Percentiles rank a stretch among this genome's conserved stretches.
phyloP scores from a whole-genome alignment of 1,140 invertebrate genomes.

The Apolygus lucorum region DNA sequence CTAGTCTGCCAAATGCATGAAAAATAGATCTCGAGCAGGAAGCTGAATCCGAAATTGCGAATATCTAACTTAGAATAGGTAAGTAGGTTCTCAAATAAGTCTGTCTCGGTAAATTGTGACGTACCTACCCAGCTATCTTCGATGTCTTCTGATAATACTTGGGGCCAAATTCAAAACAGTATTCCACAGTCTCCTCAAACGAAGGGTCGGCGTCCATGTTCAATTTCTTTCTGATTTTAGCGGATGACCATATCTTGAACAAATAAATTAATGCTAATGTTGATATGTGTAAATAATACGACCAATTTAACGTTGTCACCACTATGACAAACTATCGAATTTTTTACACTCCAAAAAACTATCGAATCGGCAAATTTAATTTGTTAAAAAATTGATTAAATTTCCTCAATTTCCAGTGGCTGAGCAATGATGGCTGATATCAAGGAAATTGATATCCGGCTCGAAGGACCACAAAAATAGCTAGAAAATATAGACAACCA shows the following conservation, averaged over 20 bases:
- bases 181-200: slow-evolving; percentile 27
- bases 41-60: not conserved
- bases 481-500: too few species aligned
- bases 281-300: too few species aligned
- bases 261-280: too few species aligned
- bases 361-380: not conserved
- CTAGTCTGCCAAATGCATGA: too few species aligned
- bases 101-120: too few species aligned
- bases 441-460: too few species aligned
- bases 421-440: too few species aligned
- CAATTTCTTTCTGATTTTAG: not conserved
- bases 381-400: not conserved
- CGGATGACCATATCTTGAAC: not conserved
- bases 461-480: too few species aligned
- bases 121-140: not conserved
- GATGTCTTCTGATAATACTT: not conserved
- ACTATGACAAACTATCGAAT: too few species aligned
- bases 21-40: not conserved
- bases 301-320: too few species aligned
- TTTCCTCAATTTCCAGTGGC: too few species aligned
- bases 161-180: slow-evolving; percentile 26
- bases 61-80: not conserved
- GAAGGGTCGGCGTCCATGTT: slow-evolving; percentile 22
- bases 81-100: not conserved
- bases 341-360: too few species aligned